A percentile compares a stretch with the other conserved stretches of the same genome.
Conservation (phyloP, 2,888 invertebrate species). For the Serripes groenlandicus region DNA sequence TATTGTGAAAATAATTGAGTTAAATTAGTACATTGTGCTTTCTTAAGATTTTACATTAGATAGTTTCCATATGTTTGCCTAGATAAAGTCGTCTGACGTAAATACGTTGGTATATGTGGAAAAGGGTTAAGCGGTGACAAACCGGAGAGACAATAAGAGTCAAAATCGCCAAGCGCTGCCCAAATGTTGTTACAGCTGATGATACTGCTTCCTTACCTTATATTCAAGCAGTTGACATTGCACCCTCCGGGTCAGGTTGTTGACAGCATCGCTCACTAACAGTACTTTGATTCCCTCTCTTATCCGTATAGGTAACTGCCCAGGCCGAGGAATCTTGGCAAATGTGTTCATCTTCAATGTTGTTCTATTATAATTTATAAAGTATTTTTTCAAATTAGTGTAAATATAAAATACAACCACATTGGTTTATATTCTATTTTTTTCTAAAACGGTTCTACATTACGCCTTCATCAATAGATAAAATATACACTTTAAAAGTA, state of each 20-base stretch:
- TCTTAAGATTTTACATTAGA: neutral
- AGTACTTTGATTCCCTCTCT: conserved; percentile 18
- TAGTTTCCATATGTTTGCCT: neutral
- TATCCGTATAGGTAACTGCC: conserved; percentile 12
- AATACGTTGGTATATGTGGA: neutral
- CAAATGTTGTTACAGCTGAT: neutral
- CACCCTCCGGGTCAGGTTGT: conserved; percentile 30
- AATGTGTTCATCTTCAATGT: neutral
- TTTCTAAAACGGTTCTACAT: neutral
- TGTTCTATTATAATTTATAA: neutral
- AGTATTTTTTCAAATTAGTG: neutral
- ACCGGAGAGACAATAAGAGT: too few relatives aligned
- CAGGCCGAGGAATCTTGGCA: conserved; percentile 15
- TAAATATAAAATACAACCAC: neutral
- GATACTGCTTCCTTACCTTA: conserved; percentile 33
- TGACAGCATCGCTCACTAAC: conserved; percentile 14
- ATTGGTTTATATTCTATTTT: neutral
- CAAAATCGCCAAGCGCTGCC: neutral
- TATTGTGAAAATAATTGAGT: too few relatives aligned
- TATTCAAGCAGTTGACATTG: conserved; percentile 13
- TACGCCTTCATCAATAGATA: neutral
- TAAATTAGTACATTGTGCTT: neutral
- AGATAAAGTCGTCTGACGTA: too few relatives aligned
- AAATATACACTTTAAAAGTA: neutral
- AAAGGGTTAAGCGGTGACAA: neutral